These are phyloP conservation scores for Sapajus apella DNA, from an alignment of 2,113 vertebrate genomes.

Conservation along the genomic window DNA sequence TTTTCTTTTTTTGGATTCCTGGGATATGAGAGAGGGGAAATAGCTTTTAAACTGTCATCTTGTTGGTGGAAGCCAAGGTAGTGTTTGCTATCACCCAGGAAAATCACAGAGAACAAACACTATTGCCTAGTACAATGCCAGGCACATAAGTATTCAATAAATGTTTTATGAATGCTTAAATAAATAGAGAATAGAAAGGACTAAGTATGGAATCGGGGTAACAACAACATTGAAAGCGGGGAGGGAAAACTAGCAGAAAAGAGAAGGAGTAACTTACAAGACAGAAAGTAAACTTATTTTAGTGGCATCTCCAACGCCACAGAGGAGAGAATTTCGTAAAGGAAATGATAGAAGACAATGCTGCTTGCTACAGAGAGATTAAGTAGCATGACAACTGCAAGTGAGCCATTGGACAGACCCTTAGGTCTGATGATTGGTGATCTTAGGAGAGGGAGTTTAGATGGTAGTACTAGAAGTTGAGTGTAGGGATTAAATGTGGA, in stretches of 20 bases:
- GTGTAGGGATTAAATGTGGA: not conserved
- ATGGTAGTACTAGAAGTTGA: not conserved
- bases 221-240: not conserved
- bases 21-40: not conserved
- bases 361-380: not conserved
- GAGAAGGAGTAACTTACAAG: not conserved
- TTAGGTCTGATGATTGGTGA: not conserved
- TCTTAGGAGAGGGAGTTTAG: not conserved
- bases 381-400: not conserved
- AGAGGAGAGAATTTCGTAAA: not conserved
- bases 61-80: not conserved
- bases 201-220: not conserved
- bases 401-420: not conserved
- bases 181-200: not conserved
- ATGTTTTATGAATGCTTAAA: not conserved
- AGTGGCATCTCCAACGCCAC: not conserved
- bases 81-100: not conserved
- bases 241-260: not conserved
- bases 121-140: not conserved
- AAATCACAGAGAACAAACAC: not conserved
- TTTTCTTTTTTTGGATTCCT: too few species aligned
- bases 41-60: not conserved
- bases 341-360: not conserved
- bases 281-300: not conserved
- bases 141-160: not conserved